Conservation (phyloP, 2,113 vertebrate genomes). For the Cryptotis parvus region DNA sequence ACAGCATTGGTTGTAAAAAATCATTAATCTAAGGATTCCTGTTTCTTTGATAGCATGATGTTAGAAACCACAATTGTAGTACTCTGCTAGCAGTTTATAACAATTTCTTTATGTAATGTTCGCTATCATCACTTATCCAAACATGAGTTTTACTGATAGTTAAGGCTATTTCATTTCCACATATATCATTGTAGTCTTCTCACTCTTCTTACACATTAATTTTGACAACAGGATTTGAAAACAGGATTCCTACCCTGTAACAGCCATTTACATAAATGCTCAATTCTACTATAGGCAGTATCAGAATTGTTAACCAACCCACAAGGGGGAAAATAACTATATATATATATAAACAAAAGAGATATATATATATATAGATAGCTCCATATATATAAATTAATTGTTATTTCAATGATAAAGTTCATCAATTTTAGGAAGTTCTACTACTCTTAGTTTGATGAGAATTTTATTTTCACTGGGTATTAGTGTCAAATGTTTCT, state of each 20-base stretch:
- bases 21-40: not conserved
- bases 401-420: not conserved
- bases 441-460: not conserved
- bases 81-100: not conserved
- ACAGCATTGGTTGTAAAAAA: not conserved
- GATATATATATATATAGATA: no score
- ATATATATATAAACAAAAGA: no score
- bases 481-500: not conserved
- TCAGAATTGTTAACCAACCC: not conserved
- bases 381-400: no score
- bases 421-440: not conserved
- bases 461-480: not conserved
- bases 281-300: not conserved
- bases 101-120: not conserved
- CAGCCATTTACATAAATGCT: not conserved
- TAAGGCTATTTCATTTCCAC: not conserved
- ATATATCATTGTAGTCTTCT: not conserved
- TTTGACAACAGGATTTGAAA: not conserved
- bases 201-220: not conserved
- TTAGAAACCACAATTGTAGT: no score
- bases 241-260: not conserved
- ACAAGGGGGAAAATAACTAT: no score
- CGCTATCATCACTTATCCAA: not conserved
- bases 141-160: not conserved
- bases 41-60: no score